Evolutionary conservation across 2,888 invertebrate genomes (phyloP).

Genomic region (Trichogramma dendrolimi): DNA sequence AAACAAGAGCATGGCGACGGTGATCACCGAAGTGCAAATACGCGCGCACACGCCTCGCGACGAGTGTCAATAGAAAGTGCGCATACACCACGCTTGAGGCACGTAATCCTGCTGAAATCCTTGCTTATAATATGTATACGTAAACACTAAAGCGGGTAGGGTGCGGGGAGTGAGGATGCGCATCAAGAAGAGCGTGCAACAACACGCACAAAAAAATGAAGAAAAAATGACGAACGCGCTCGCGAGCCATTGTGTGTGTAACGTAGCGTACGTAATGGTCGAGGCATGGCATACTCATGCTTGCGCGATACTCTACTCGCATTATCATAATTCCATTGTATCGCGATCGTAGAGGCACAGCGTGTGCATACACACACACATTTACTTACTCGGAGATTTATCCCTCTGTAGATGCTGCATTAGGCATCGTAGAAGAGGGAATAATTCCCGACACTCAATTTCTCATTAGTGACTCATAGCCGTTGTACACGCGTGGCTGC

Average conservation of each 20-base stretch:
- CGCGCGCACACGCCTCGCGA: constrained; percentile 1
- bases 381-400: constrained; percentile 2
- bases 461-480: constrained; percentile 26
- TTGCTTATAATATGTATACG: too few species aligned
- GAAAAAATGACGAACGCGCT: too few species aligned
- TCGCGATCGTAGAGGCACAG: constrained; percentile 5
- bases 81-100: too few species aligned
- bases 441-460: constrained; percentile 19
- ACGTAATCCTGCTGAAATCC: too few species aligned
- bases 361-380: background rate
- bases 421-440: too few species aligned
- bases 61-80: constrained; percentile 26
- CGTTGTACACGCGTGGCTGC: background rate
- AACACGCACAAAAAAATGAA: too few species aligned
- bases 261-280: constrained; percentile 20
- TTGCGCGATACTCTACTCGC: background rate
- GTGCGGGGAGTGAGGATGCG: too few species aligned
- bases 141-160: too few species aligned
- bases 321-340: constrained; percentile 28
- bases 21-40: background rate
- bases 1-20: background rate
- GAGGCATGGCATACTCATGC: background rate
- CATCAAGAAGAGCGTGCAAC: too few species aligned
- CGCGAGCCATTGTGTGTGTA: constrained; percentile 2
- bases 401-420: too few species aligned